Percentiles rank a stretch among this genome's conserved stretches.
Evolutionary conservation across 2,113 vertebrate species (phyloP).

Genomic region (Tetraodon nigroviridis): DNA sequence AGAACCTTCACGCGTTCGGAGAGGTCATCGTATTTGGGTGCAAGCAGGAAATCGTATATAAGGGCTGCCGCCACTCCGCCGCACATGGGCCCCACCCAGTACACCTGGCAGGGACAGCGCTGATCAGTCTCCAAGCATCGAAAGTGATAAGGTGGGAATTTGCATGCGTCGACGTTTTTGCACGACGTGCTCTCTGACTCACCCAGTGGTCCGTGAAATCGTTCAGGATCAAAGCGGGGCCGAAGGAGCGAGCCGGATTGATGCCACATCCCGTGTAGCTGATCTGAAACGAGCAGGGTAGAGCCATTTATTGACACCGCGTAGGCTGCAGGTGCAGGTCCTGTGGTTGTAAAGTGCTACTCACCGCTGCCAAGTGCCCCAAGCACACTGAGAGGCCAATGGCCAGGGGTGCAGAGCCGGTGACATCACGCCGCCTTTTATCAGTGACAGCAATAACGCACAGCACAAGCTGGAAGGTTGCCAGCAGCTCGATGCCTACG

Average conservation of each 20-base stretch:
- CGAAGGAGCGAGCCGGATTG: slow-evolving; percentile 94
- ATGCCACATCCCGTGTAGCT: slow-evolving; percentile 97
- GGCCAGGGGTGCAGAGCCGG: slow-evolving; percentile 86
- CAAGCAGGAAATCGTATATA: slow-evolving; percentile 91
- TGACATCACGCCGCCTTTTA: slow-evolving; percentile 85
- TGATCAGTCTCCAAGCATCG: slow-evolving; percentile 9
- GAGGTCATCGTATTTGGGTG: slow-evolving; percentile 81
- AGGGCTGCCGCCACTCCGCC: slow-evolving; percentile 76
- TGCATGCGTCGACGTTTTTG: slow-evolving; percentile 8
- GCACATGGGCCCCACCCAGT: slow-evolving; percentile 79
- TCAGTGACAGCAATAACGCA: slow-evolving; percentile 95
- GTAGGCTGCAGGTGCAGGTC: neutral
- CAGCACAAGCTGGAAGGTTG: slow-evolving; percentile 92
- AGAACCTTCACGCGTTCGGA: slow-evolving; percentile 87
- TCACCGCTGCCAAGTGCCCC: slow-evolving; percentile 92
- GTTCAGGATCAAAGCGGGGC: slow-evolving; percentile 81
- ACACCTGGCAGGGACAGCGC: slow-evolving; percentile 64
- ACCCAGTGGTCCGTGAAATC: slow-evolving; percentile 94
- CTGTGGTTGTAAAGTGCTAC: slow-evolving; percentile 39
- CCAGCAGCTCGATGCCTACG: slow-evolving; percentile 89
- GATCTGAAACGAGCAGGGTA: slow-evolving; percentile 75
- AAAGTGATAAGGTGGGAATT: neutral
- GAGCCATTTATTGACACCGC: neutral
- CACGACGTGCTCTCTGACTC: slow-evolving; percentile 36
- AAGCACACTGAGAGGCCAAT: slow-evolving; percentile 91